Base-by-base conservation (phyloP, 2,113 vertebrate genomes). In the Salvelinus sp. region DNA sequence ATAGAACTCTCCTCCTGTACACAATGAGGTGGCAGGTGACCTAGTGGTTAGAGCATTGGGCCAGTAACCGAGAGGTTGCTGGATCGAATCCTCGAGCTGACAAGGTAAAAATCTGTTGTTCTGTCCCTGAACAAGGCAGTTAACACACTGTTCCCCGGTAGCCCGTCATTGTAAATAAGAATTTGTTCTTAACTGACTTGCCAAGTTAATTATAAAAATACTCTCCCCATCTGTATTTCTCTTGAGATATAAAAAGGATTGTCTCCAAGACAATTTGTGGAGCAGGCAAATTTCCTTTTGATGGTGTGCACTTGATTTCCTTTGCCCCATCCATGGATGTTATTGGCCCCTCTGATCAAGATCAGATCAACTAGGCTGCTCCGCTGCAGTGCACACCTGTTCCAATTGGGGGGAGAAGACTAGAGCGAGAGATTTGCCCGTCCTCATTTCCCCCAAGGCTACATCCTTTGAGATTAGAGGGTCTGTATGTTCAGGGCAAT, bases 401-500 rank as follows among this genome's bases (percentile, higher is more conserved):
- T 78, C 71, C 23, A 65, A 12, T 58, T 60, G 48, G 10, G 16
- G 79, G 58, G 73, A 82, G 73, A 81, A 80, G 77, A 86, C 75
- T 76, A 80, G 76, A 86, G 62, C 47, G 66, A 83, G 64, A 75
- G 77, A 81, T 83, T 74, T 72, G 22, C 58, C 66, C 60, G 33
- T 44, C 69, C 72, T 82, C 76, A 86, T 86, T 81, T 80, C 77
- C 78, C 81, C 54, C n/a, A 75, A 81, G 82, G 72, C 69, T 20
- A 62, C 14, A 64, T 5, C 69, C 23, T 23, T 69, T 27, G 58
- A 20, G 44, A 68, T 62, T 62, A n/a, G 69, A 62, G 60, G 48
- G 76, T 64, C 3, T 73, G 75, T 65, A 72, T 84, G 78, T 85
- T 67, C 2, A 23, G 69, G 74, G 84, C 82, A 91, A 86, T 90